phyloP scores from a whole-genome alignment of 2,113 vertebrate species.

The Ochotona curzoniae region DNA sequence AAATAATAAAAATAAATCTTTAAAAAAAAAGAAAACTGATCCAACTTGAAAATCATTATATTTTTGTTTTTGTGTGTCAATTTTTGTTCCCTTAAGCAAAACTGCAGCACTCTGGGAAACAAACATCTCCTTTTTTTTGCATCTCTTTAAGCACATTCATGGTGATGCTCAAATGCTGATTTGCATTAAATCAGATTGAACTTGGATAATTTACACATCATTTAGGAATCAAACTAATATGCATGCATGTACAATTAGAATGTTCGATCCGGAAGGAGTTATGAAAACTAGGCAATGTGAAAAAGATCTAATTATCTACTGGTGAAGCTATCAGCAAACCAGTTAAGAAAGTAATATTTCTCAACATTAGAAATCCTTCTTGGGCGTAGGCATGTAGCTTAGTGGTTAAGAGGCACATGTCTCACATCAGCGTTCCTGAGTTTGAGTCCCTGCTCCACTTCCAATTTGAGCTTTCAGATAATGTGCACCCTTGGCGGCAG shows the following conservation, averaged over 20 bases:
- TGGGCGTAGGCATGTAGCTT: too few species aligned
- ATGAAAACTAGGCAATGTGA: not conserved
- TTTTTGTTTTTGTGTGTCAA: not conserved
- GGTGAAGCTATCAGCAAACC: constrained; percentile 33
- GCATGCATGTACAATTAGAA: not conserved
- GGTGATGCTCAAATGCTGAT: not conserved
- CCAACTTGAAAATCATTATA: not conserved
- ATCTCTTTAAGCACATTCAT: not conserved
- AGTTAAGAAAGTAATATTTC: constrained; percentile 9
- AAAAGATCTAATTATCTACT: constrained; percentile 33
- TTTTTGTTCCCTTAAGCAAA: not conserved
- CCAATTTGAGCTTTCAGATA: too few species aligned
- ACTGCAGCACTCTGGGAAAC: not conserved
- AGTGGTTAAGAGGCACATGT: too few species aligned
- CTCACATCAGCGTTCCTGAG: too few species aligned
- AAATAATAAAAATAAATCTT: too few species aligned
- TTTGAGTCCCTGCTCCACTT: too few species aligned
- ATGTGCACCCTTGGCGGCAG: too few species aligned
- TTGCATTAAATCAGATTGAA: not conserved
- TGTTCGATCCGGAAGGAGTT: not conserved
- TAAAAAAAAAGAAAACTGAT: constrained; percentile 55
- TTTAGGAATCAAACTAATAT: constrained; percentile 14
- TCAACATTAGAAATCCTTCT: not conserved
- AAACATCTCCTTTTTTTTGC: constrained; percentile 4
- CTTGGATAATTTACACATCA: not conserved